A percentile compares a stretch with the other conserved stretches of the same genome.
These are phyloP conservation scores for Plagodis dolabraria DNA, from an alignment of 2,888 invertebrate species.

Conservation along the genomic window DNA sequence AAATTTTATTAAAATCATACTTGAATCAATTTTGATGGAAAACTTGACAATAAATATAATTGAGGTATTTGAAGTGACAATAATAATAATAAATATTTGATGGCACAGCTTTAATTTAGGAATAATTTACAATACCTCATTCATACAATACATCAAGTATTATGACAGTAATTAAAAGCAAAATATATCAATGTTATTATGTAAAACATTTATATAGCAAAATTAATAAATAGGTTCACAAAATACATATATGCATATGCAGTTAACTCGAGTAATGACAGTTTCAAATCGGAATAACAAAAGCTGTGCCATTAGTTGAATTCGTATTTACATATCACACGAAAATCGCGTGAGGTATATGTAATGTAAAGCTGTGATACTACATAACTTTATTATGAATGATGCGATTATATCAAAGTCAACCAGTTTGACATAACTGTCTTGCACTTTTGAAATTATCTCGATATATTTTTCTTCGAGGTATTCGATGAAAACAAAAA, in stretches of 20 bases:
- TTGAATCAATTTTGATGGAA: slow-evolving; percentile 18
- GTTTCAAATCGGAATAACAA: too few species aligned
- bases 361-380: slow-evolving; percentile 72
- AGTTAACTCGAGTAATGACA: too few species aligned
- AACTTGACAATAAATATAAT: slow-evolving; percentile 38
- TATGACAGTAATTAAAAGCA: too few species aligned
- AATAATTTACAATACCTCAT: background rate
- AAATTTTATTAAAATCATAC: slow-evolving; percentile 19
- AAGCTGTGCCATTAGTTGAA: slow-evolving; percentile 53
- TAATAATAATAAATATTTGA: slow-evolving; percentile 1
- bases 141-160: too few species aligned
- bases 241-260: too few species aligned
- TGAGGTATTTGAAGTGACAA: slow-evolving; percentile 2
- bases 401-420: slow-evolving; percentile 52
- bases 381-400: slow-evolving; percentile 60
- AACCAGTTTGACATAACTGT: slow-evolving; percentile 50
- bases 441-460: slow-evolving; percentile 50
- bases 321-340: slow-evolving; percentile 64
- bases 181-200: too few species aligned
- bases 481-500: slow-evolving; percentile 34
- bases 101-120: background rate
- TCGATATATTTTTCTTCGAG: slow-evolving; percentile 69
- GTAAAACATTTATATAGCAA: too few species aligned
- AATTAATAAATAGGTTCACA: too few species aligned
- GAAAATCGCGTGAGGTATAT: slow-evolving; percentile 60